Percentiles rank a stretch among this genome's conserved stretches.
Evolutionary conservation across 2,888 invertebrate species (phyloP).

Genomic region (Pegoplata infirma): DNA sequence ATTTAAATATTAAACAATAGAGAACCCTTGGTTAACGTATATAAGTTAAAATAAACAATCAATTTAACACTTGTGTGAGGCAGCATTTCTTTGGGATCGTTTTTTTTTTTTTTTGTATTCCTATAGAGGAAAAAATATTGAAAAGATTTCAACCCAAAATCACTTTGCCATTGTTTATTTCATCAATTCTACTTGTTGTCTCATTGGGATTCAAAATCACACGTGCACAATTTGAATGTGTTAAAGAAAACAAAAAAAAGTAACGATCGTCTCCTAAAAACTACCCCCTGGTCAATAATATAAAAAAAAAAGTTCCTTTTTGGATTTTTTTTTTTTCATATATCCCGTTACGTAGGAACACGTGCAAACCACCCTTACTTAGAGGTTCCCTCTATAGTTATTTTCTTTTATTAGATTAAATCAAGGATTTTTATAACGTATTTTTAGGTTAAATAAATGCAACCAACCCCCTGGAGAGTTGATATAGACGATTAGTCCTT

Average conservation of each 20-base stretch:
- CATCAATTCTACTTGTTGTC: conserved; percentile 29
- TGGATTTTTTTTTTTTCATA: no score
- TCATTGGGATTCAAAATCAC: conserved; percentile 20
- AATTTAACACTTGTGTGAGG: conserved; percentile 49
- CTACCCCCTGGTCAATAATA: conserved; percentile 55
- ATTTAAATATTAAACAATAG: conserved; percentile 33
- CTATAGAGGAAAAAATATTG: background rate
- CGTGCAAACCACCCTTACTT: conserved; percentile 60
- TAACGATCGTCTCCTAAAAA: conserved; percentile 6
- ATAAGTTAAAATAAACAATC: conserved; percentile 52
- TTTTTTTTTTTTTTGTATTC: no score
- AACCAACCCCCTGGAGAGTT: conserved; percentile 21
- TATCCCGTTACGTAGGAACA: conserved; percentile 50
- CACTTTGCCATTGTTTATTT: background rate
- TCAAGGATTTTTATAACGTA: conserved; percentile 31
- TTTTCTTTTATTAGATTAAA: conserved; percentile 20
- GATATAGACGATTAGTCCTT: conserved; percentile 6
- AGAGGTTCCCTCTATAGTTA: background rate
- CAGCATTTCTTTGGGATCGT: conserved; percentile 31
- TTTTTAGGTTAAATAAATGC: conserved; percentile 28
- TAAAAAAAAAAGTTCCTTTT: background rate
- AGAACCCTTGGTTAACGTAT: conserved; percentile 20
- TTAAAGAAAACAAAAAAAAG: conserved; percentile 25
- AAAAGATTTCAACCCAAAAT: conserved; percentile 12
- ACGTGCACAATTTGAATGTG: conserved; percentile 41